Conservation (phyloP, 2,888 invertebrate species). For the Drosophila planitibia region DNA sequence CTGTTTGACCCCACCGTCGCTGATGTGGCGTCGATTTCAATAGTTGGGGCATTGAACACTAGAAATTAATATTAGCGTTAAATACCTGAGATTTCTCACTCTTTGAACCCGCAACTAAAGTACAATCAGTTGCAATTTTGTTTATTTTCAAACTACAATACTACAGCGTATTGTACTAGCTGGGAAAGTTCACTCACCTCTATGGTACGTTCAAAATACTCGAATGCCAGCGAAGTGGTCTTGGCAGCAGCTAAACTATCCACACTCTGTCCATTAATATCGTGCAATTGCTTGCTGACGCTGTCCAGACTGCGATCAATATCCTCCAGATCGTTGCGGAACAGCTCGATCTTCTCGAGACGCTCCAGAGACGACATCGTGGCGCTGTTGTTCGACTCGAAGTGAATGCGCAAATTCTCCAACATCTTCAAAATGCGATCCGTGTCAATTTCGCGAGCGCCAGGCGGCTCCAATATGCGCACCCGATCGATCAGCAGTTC, state of each 20-base stretch:
- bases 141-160: neutral
- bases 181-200: slow-evolving; percentile 87
- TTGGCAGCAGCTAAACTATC: slow-evolving; percentile 90
- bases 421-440: slow-evolving; percentile 89
- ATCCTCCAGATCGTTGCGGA: slow-evolving; percentile 89
- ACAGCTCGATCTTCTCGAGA: slow-evolving; percentile 89
- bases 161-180: neutral
- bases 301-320: slow-evolving; percentile 90
- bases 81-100: slow-evolving; percentile 4
- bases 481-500: slow-evolving; percentile 90
- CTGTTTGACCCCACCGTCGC: slow-evolving; percentile 79
- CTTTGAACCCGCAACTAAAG: neutral
- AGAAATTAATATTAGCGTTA: slow-evolving; percentile 54
- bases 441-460: slow-evolving; percentile 89
- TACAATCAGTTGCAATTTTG: slow-evolving; percentile 4
- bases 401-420: slow-evolving; percentile 87
- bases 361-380: slow-evolving; percentile 88
- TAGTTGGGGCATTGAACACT: slow-evolving; percentile 82
- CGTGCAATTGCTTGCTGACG: slow-evolving; percentile 88
- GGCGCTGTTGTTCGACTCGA: slow-evolving; percentile 88
- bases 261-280: slow-evolving; percentile 89
- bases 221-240: slow-evolving; percentile 90
- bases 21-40: slow-evolving; percentile 80
- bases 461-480: slow-evolving; percentile 89
- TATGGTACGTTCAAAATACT: slow-evolving; percentile 91